Base-by-base conservation (phyloP, 64 coral and sea anemone genomes). In the Actinia tenebrosa region DNA sequence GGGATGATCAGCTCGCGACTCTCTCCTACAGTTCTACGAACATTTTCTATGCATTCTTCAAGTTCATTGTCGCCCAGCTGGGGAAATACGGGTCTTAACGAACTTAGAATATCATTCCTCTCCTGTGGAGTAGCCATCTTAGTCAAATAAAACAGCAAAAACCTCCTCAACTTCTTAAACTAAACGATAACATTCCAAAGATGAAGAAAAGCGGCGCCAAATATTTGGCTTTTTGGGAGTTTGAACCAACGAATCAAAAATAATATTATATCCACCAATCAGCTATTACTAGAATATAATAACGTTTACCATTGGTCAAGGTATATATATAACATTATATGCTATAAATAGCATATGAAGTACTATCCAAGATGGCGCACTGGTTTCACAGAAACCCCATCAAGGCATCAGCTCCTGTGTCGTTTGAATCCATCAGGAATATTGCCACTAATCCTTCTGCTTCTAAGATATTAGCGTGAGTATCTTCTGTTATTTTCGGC, bases 361-460 rank as follows among this genome's bases (percentile, higher is more conserved):
- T 50, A 16, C 5, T 81, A 22, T 81, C 46, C 79, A 81, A 86
- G 26, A 99, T 99, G 97, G 97, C 97, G 86, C 93, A 99, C 71
- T 99, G 97, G 97, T 99, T 99, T 91, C 97, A 99, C 77, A 87
- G 97, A 92, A 99, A 99, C 72, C 93, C 97, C 2, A 92, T 99
- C 42, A 99, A 99, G 83, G 97, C 97, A 84, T 92, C 97, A 66
- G 97, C 93, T 60, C 90, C 97, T 53, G 97, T 99, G 19, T 93
- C 93, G n/a, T 99, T 99, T 89, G 97, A 99, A 78, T 86, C 91
- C 68, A 44, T 99, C 43, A 90, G 91, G 53, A 77, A 87, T 87
- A 90, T 92, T 45, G 93, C 93, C 45, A 93, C 90, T 18, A 95
- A 90, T 82, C 84, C 93, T 52, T 87, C 91, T 37, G 87, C 93